These are phyloP conservation scores for Silurus asotus DNA, from an alignment of 2,113 vertebrate genomes.

Conservation along the genomic window DNA sequence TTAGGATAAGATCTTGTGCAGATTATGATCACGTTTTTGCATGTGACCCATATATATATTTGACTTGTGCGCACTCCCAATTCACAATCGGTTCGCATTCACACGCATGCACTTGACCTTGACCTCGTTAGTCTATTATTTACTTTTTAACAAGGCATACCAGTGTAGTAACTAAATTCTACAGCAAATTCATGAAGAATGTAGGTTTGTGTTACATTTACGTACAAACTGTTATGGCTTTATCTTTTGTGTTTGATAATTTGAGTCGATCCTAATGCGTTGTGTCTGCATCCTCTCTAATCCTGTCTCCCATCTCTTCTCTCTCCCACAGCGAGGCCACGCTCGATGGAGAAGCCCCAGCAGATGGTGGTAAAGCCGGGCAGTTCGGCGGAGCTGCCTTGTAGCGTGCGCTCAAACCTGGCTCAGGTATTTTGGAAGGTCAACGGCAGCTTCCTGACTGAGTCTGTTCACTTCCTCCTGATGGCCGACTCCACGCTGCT, in stretches of 20 bases:
- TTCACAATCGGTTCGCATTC: too few species aligned
- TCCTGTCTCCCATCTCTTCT: neutral
- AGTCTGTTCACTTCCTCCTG: conserved; percentile 84
- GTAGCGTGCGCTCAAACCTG: conserved; percentile 84
- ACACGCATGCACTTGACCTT: neutral
- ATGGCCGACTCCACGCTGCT: conserved; percentile 80
- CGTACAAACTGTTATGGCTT: neutral
- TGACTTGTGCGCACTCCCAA: neutral
- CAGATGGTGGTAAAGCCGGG: conserved; percentile 78
- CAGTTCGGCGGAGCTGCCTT: conserved; percentile 86
- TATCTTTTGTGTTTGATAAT: too few species aligned
- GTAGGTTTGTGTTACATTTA: neutral
- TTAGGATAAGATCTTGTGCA: neutral
- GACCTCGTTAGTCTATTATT: too few species aligned
- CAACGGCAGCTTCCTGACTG: conserved; percentile 74
- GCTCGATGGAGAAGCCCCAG: conserved; percentile 56
- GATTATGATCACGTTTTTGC: neutral
- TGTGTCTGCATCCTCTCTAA: neutral
- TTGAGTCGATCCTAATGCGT: too few species aligned
- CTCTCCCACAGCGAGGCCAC: conserved; percentile 59
- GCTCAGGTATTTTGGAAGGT: conserved; percentile 87
- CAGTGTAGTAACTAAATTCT: too few species aligned
- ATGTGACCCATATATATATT: neutral
- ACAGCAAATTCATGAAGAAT: neutral
- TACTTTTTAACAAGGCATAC: too few species aligned